Evolutionary conservation across 2,113 vertebrate genomes (phyloP).

Genomic region (Pangasianodon hypophthalmus): DNA sequence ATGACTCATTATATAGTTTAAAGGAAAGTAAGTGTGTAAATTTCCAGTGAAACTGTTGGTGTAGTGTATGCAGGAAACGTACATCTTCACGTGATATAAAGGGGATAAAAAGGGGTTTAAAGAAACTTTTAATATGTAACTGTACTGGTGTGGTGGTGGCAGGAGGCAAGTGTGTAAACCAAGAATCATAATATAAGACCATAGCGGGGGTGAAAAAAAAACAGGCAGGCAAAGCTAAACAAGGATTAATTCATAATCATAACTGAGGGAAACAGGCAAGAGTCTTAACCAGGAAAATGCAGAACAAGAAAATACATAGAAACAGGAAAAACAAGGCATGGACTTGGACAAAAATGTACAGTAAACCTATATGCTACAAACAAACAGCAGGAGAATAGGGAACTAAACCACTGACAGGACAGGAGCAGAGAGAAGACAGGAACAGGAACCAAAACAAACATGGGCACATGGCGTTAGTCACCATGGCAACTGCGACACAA

Average conservation of each 20-base stretch:
- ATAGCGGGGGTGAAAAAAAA: neutral
- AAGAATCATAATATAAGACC: neutral
- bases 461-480: neutral
- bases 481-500: neutral
- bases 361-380: neutral
- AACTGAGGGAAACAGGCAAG: neutral
- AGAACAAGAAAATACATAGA: neutral
- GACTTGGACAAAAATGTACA: neutral
- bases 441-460: neutral
- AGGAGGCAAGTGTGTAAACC: neutral
- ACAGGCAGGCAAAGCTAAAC: neutral
- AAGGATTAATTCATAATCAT: neutral
- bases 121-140: neutral
- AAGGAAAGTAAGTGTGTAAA: neutral
- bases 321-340: neutral
- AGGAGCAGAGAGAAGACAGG: neutral
- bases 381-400: neutral
- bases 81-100: neutral
- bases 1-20: neutral
- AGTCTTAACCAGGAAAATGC: neutral
- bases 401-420: neutral
- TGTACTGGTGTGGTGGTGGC: neutral
- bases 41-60: neutral
- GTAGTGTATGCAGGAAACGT: neutral
- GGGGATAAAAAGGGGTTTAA: neutral